A percentile compares a stretch with the other conserved stretches of the same genome.
Conservation (phyloP, 2,888 invertebrate species). For the Lithophane semibrunnea region DNA sequence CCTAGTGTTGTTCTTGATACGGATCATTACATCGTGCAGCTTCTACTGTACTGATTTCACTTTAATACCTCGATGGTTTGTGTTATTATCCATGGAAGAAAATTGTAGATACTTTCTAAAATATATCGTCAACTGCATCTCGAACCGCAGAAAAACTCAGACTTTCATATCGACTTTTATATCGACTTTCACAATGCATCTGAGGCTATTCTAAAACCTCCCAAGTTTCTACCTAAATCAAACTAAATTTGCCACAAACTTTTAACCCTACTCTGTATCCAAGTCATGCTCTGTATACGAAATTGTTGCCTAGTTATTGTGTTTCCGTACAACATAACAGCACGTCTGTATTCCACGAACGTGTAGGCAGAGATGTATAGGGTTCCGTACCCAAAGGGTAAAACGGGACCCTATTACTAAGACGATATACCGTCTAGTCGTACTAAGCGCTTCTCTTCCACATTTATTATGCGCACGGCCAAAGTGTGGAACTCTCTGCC, state of each 20-base stretch:
- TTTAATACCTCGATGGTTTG: neutral
- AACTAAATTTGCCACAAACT: constrained; percentile 16
- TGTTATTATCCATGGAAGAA: constrained; percentile 12
- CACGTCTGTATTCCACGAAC: neutral
- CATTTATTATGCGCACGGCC: too few species aligned
- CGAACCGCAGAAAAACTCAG: constrained; percentile 32
- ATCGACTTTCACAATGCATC: constrained; percentile 36
- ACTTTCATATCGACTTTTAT: constrained; percentile 40
- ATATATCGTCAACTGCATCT: constrained; percentile 21
- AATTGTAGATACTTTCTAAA: constrained; percentile 35
- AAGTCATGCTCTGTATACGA: neutral
- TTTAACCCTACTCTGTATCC: constrained; percentile 12
- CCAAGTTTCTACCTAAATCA: constrained; percentile 48
- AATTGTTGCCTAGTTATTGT: neutral
- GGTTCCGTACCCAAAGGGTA: too few species aligned
- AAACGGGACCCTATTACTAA: too few species aligned
- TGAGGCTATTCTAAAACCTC: constrained; percentile 3
- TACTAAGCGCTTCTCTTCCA: too few species aligned
- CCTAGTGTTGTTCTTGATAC: neutral
- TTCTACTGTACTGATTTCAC: neutral
- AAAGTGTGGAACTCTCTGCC: too few species aligned
- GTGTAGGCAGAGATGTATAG: neutral
- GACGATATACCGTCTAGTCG: too few species aligned
- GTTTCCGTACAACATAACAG: neutral
- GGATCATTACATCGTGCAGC: too few species aligned